Conservation (phyloP, 2,797 vertebrate genomes). For the Ispidina picta region DNA sequence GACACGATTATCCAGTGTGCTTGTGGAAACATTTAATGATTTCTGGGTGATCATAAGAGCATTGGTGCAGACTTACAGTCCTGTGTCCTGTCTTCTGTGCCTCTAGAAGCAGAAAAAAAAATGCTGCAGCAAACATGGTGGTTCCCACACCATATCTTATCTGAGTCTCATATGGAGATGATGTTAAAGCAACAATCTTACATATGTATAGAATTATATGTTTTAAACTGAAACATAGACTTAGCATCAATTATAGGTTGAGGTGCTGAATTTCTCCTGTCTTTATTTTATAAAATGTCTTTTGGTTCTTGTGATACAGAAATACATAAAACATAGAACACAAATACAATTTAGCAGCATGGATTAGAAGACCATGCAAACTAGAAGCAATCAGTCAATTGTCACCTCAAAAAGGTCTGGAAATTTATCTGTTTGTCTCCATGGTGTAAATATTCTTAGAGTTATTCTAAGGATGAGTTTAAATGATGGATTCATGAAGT, state of each 20-base stretch:
- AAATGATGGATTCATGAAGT: background rate
- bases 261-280: background rate
- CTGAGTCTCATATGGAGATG: background rate
- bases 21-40: background rate
- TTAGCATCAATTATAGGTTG: background rate
- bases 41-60: background rate
- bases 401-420: background rate
- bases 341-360: background rate
- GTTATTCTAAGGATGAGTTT: background rate
- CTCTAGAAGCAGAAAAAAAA: background rate
- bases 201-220: background rate
- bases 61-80: background rate
- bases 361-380: background rate
- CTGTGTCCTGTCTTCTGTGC: background rate
- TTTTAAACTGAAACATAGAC: background rate
- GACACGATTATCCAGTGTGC: background rate
- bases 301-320: background rate
- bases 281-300: background rate
- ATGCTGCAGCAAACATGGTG: background rate
- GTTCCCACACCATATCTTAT: background rate
- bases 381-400: background rate
- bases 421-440: background rate
- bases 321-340: background rate
- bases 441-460: background rate
- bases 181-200: background rate